phyloP scores from a whole-genome alignment of 2,888 invertebrate species.

The Stenichneumon culpator region DNA sequence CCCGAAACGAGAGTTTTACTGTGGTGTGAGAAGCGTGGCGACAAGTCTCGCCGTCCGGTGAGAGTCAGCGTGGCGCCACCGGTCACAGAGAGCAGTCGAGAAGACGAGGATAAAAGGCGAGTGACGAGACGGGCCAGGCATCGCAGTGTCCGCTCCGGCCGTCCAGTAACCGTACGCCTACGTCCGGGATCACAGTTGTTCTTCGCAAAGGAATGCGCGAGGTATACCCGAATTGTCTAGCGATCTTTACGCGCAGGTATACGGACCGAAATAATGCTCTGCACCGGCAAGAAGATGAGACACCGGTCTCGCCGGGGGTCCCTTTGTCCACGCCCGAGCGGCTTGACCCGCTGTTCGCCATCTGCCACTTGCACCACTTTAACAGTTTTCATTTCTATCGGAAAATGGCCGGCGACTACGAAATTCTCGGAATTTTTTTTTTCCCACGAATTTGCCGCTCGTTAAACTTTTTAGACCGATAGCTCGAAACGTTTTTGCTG shows the following conservation, averaged over 20 bases:
- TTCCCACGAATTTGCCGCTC: not conserved
- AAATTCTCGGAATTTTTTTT: constrained; percentile 7
- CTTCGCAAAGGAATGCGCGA: constrained; percentile 43
- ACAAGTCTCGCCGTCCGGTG: too few relatives aligned
- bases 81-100: too few relatives aligned
- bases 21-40: too few relatives aligned
- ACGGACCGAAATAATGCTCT: not conserved
- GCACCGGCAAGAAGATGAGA: constrained; percentile 1
- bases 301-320: not conserved
- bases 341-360: constrained; percentile 59
- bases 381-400: constrained; percentile 39
- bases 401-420: constrained; percentile 19
- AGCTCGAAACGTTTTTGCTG: not conserved
- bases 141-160: not conserved
- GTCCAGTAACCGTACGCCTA: not conserved
- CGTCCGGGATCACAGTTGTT: constrained; percentile 3
- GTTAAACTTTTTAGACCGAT: too few relatives aligned
- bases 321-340: constrained; percentile 19
- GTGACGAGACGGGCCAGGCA: not conserved
- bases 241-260: not conserved
- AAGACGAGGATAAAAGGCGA: too few relatives aligned
- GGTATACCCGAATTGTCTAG: constrained; percentile 4
- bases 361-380: constrained; percentile 37
- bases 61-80: too few relatives aligned
- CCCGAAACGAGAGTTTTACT: too few relatives aligned